Evolutionary conservation across 2,113 vertebrate species (phyloP), one percentile per base, ranked within the genome.

Genomic region (Accipiter cooperii): DNA sequence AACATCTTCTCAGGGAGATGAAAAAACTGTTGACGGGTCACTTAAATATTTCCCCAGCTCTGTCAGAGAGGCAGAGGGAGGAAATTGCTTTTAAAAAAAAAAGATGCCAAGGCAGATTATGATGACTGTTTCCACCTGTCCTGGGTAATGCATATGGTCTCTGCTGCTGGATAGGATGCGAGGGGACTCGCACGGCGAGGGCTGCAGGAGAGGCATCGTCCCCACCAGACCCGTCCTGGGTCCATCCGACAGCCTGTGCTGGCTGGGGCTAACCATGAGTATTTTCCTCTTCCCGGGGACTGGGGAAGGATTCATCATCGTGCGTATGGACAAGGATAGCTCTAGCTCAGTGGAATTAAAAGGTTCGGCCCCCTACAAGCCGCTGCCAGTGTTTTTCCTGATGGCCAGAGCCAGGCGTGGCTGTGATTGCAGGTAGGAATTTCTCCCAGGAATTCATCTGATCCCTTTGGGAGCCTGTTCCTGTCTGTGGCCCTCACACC

Each of bases 81-180:
- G 96, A 97, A 97, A 97, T 96, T 96, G 95, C 95, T 96, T 96
- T 93, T 61, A 34, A 82, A 78, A 87, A 80, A 96, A 89, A 82
- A 77, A 95, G 84, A 91, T 95, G 93, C 92, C 83, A 81, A 90
- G 58, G 93, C 75, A 86, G 94, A 97, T 97, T 93, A 75, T 95
- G 95, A 84, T 80, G 95, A 78, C 87, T 96, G 79, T 86, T 95
- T 92, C 96, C 76, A 95, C 95, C 96, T 96, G 91, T 89, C 87
- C 86, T 75, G 63, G 49, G 73, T 42, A 84, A 84, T 12, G 18
- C 2, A 0, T 60, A 63, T 0, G 1, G 89, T 24, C 61, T 55
- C 65, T 40, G 75, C 91, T 42, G 61, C 54, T 38, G 55, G 44
- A 29, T 79, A 17, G 78, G 69, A 28, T 33, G 70, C 2, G 1